A percentile compares a stretch with the other conserved stretches of the same genome.
Conservation (phyloP, 2,113 vertebrate genomes). For the Burhinus oedicnemus region DNA sequence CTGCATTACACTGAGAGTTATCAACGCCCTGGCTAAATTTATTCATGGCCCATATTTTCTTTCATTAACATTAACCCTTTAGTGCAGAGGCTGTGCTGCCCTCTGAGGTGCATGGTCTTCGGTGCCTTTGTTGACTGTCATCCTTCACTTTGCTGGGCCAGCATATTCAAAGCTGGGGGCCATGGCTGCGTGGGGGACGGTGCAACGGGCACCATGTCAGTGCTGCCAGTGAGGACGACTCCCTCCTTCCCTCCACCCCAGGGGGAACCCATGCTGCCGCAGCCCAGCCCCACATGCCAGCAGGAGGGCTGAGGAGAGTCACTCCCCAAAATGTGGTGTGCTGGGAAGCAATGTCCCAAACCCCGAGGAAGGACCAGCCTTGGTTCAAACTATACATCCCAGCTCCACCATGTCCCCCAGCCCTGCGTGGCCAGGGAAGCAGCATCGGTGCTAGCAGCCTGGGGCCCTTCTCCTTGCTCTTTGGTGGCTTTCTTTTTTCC, state of each 20-base stretch:
- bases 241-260: not conserved
- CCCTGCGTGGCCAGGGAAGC: not conserved
- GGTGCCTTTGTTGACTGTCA: not conserved
- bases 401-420: not conserved
- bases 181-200: rapidly evolving
- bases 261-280: rapidly evolving
- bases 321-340: not conserved
- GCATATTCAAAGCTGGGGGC: not conserved
- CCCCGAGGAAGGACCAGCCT: not conserved
- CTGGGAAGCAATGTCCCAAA: not conserved
- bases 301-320: not conserved
- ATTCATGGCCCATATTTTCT: not conserved
- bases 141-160: not conserved
- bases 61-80: not conserved
- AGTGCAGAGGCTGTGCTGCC: not conserved
- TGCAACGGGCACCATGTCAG: rapidly evolving
- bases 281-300: rapidly evolving
- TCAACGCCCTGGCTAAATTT: not conserved
- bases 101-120: not conserved
- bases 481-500: not conserved
- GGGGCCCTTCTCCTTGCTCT: not conserved
- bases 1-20: not conserved
- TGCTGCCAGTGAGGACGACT: not conserved
- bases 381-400: not conserved
- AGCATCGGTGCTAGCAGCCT: not conserved